A percentile compares a stretch with the other conserved stretches of the same genome.
These are phyloP conservation scores for Camptogramma bilineatum DNA, from an alignment of 2,888 invertebrate species.

Conservation along the genomic window DNA sequence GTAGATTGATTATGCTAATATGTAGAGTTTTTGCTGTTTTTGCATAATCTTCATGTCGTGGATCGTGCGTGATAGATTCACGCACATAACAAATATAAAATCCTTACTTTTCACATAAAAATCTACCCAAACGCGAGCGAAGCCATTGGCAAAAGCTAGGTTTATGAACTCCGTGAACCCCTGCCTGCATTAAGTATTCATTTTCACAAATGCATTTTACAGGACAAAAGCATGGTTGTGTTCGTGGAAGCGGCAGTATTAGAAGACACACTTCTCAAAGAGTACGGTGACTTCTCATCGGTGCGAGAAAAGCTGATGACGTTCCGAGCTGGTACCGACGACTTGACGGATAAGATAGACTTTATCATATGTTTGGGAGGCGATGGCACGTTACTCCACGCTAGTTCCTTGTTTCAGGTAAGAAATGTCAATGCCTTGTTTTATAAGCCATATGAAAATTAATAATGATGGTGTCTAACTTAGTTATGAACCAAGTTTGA, in stretches of 20 bases:
- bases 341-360: slow-evolving; percentile 98
- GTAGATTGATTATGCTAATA: not conserved
- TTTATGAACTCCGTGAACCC: too few relatives aligned
- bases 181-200: not conserved
- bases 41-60: too few relatives aligned
- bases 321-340: slow-evolving; percentile 95
- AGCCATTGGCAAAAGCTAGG: too few relatives aligned
- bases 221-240: slow-evolving; percentile 98
- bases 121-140: too few relatives aligned
- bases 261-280: slow-evolving; percentile 91
- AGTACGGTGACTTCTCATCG: slow-evolving; percentile 90
- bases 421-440: not conserved
- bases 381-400: slow-evolving; percentile 98
- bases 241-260: slow-evolving; percentile 96
- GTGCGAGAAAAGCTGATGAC: slow-evolving; percentile 95
- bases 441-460: too few relatives aligned
- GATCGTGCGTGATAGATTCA: too few relatives aligned
- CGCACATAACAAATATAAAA: too few relatives aligned
- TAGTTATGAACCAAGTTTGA: too few relatives aligned
- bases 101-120: too few relatives aligned
- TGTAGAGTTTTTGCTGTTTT: not conserved
- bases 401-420: slow-evolving; percentile 94
- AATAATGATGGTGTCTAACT: too few relatives aligned
- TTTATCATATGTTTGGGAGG: slow-evolving; percentile 98
- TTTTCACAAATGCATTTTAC: slow-evolving; percentile 50